Conservation (phyloP, 2,888 invertebrate species). For the Saturnia japonica region DNA sequence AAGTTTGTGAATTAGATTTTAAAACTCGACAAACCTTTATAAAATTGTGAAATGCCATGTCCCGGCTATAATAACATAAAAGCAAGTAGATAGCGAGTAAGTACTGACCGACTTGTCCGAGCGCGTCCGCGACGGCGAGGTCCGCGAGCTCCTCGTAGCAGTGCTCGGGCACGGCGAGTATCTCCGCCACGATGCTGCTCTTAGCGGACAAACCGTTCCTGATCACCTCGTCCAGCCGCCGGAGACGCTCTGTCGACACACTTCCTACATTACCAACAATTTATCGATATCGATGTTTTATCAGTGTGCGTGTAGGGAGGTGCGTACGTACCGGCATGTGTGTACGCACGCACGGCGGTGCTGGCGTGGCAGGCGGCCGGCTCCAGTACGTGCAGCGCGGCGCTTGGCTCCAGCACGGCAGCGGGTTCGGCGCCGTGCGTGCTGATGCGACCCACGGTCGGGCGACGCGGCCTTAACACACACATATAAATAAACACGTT, state of each 20-base stretch:
- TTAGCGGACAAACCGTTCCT: constrained; percentile 58
- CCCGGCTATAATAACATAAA: too few species aligned
- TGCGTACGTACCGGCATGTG: constrained; percentile 55
- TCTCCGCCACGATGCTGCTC: constrained; percentile 52
- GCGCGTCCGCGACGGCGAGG: constrained; percentile 64
- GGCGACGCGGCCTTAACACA: constrained; percentile 45
- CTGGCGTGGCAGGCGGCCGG: constrained; percentile 37
- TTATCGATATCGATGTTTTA: too few species aligned
- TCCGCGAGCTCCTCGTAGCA: constrained; percentile 58
- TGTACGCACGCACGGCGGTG: constrained; percentile 40
- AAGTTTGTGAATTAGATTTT: too few species aligned
- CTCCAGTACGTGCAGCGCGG: constrained; percentile 39
- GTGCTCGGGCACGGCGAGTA: constrained; percentile 56
- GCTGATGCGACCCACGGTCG: constrained; percentile 57
- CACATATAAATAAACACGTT: background rate
- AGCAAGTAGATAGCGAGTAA: background rate
- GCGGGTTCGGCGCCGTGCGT: constrained; percentile 42
- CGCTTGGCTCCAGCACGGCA: constrained; percentile 42
- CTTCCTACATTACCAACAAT: too few species aligned
- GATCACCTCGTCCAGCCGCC: constrained; percentile 66
- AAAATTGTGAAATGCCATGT: too few species aligned
- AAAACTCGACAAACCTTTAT: too few species aligned
- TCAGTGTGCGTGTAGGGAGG: too few species aligned
- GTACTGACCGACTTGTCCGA: constrained; percentile 61
- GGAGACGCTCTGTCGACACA: constrained; percentile 59